phyloP scores from a whole-genome alignment of 1,140 invertebrate genomes.

The Ceratitis capitata region DNA sequence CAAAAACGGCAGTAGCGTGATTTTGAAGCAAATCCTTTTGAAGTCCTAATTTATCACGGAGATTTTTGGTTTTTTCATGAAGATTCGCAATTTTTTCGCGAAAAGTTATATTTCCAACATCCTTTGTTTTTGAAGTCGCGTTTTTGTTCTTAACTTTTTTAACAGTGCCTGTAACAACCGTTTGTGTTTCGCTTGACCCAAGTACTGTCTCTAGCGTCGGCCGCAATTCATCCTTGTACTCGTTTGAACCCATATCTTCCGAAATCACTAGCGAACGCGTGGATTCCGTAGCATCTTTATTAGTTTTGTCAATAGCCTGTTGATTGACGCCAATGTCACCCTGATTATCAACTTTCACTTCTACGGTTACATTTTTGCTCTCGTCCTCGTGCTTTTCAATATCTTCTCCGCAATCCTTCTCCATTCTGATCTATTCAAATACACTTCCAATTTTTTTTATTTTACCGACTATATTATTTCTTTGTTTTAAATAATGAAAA shows the following conservation, averaged over 20 bases:
- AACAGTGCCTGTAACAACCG: too few species aligned
- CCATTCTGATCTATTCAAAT: not conserved
- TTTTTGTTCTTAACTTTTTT: too few species aligned
- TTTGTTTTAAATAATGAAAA: not conserved
- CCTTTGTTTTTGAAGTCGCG: too few species aligned
- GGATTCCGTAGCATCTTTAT: not conserved
- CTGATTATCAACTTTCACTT: not conserved
- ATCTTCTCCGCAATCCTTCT: not conserved
- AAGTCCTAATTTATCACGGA: not conserved
- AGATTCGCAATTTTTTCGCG: not conserved
- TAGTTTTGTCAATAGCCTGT: not conserved
- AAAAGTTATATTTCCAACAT: not conserved
- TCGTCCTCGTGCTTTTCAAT: not conserved
- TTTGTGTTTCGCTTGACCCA: too few species aligned
- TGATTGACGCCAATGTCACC: not conserved
- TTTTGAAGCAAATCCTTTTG: not conserved
- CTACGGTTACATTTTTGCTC: not conserved
- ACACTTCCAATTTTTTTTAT: conserved; percentile 5
- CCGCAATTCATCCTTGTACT: not conserved
- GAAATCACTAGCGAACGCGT: not conserved
- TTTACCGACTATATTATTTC: not conserved
- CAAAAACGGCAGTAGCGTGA: not conserved
- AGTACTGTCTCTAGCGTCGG: not conserved
- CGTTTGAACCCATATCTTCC: not conserved
- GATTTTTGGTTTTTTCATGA: conserved; percentile 21